phyloP scores from a whole-genome alignment of 2,797 vertebrate species.

The Rhinophrynus dorsalis region DNA sequence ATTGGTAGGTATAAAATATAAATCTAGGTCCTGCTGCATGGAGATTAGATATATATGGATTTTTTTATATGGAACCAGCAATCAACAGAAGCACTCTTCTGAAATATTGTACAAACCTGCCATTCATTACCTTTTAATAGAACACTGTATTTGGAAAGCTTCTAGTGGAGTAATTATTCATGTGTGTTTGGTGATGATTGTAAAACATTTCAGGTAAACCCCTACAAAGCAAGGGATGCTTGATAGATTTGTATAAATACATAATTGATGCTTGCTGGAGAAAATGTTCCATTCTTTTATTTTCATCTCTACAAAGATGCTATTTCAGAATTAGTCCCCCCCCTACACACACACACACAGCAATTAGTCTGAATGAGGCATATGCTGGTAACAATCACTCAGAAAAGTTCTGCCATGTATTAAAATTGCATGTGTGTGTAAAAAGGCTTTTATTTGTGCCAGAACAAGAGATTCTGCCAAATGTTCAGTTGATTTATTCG shows the following conservation, averaged over 20 bases:
- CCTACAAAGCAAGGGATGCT: slow-evolving; percentile 1
- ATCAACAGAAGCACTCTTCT: background rate
- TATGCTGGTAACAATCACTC: slow-evolving; percentile 30
- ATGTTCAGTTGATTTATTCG: slow-evolving; percentile 55
- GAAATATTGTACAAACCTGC: slow-evolving; percentile 3
- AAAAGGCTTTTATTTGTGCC: slow-evolving; percentile 5
- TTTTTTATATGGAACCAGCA: background rate
- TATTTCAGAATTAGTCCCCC: slow-evolving; percentile 43
- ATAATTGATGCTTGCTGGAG: slow-evolving; percentile 37
- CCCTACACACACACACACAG: no score
- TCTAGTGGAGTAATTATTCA: slow-evolving; percentile 33
- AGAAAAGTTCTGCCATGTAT: slow-evolving; percentile 23
- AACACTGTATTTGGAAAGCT: slow-evolving; percentile 25
- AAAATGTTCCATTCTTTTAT: slow-evolving; percentile 36
- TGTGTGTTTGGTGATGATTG: slow-evolving; percentile 44
- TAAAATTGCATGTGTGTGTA: background rate
- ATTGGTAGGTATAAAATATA: background rate
- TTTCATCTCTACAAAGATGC: slow-evolving; percentile 27
- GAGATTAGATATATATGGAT: background rate
- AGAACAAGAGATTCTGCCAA: slow-evolving; percentile 49
- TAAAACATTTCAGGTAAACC: slow-evolving; percentile 49
- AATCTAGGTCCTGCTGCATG: background rate
- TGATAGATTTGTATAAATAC: slow-evolving; percentile 44
- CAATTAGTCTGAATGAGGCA: slow-evolving; percentile 40
- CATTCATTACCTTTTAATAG: slow-evolving; percentile 35